Base-by-base conservation (phyloP, 2,888 invertebrate species). In the Cecidostiba fungosa region DNA sequence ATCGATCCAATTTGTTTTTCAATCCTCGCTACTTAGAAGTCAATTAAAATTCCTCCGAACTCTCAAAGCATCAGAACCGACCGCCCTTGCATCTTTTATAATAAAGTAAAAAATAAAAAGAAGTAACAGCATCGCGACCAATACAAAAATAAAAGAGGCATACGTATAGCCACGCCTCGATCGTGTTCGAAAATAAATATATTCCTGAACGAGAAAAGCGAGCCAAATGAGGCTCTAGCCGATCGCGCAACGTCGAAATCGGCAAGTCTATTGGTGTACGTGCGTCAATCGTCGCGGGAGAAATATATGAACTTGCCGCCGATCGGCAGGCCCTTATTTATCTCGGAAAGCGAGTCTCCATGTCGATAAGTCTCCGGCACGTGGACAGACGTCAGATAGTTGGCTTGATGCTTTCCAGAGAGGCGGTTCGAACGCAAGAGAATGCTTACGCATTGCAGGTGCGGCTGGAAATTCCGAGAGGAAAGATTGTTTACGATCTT, bases 331-430 rank as follows among this genome's bases (percentile, higher is more conserved):
- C 59, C 81, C 85, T 85, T 85, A 81, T 85, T 85, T 81, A 85
- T 81, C 47, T 59, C 10, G 77, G 77, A 77, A 59, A 72, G 62
- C 36, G 72, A 43, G 23, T 8, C 47, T 0, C 26, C 23, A 72
- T 43, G 70, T 80, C 80, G 85, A 85, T 85, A 77, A 81, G 72
- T 81, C 70, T 76, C 50, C 36, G 14, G 66, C 78, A 16, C 66
- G 73, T 19, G 77, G 77, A 66, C 73, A 74, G 50, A 54, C 69
- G 74, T 76, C 66, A 66, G 39, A 23, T 29, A 16, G 39, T 12
- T 14, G 23, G 50, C 0, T 39, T 29, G 43, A 70, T 12, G 10
- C n/a, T 12, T 66, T 26, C 50, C n/a, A 16, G 23, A 16, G 23
- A 66, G 10, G 36, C 12, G 77, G 23, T 19, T 66, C 26, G 19